Evolutionary conservation across 1,140 invertebrate species (phyloP), one percentile per base, ranked within the genome.

Genomic region (Drosophila ogumai): DNA sequence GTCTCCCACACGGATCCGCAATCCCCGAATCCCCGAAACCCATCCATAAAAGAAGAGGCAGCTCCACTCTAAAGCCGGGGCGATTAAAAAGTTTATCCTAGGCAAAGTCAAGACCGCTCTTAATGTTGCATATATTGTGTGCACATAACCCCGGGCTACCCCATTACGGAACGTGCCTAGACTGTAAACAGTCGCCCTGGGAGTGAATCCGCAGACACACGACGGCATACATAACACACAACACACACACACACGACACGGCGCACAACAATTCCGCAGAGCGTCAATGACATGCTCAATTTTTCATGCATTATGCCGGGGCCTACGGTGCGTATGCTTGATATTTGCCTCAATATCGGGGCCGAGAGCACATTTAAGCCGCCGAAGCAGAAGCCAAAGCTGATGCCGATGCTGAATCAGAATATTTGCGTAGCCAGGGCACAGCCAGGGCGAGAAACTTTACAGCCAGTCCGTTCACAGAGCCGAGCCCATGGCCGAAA

Each of bases 231-330:
- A 66, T 63, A 71, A 50, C 34, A 65, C 47, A 28, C 0, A 10
- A 2, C 40, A 17, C 22, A 28, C 46, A 47, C 43, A 47, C 61
- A 60, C 43, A 79, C 25, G 1, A 22, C 28, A 31, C 19, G 3
- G 17, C 38, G 19, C 67, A 64, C 50, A 72, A 60, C 75, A 67
- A 64, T 71, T 41, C 50, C 56, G 15, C 38, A 32, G 52, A 57
- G 50, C 82, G 84, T 87, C 84, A 87, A 87, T 88, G 82, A 88
- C 80, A 87, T 82, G 75, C 75, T 87, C 71, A 82, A 87, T 88
- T 88, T 87, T 82, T 87, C 76, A 82, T 88, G 81, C 84, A 87
- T 87, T 87, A 84, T 88, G 80, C 76, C 67, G 72, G 50, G 36
- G 46, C 19, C 67, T 12, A 84, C 84, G 54, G 68, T 90, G 84